A percentile compares a stretch with the other conserved stretches of the same genome.
phyloP scores from a whole-genome alignment of 2,888 invertebrate genomes.

The Conomelus anceps region DNA sequence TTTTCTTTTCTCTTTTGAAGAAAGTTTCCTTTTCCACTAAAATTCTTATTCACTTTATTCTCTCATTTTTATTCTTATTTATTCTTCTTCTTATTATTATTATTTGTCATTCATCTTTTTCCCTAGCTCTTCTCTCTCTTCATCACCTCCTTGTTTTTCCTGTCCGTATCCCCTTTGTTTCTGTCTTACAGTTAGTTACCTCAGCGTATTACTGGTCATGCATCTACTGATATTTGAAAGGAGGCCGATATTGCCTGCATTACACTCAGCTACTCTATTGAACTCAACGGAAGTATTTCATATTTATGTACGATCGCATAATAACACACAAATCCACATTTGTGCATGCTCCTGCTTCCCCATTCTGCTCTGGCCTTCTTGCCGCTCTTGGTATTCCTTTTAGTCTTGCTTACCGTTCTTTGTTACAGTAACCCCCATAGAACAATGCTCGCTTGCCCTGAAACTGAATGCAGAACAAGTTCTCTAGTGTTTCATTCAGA shows the following conservation, averaged over 20 bases:
- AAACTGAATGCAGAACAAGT: neutral
- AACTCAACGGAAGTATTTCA: neutral
- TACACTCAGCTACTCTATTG: neutral
- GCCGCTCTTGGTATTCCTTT: neutral
- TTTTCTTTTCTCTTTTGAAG: too few relatives aligned
- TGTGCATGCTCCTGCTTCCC: neutral
- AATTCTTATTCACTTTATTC: neutral
- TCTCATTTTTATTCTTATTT: neutral
- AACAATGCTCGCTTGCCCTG: neutral
- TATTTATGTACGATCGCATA: neutral
- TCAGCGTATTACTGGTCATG: neutral
- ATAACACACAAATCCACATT: neutral
- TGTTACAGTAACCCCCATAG: neutral
- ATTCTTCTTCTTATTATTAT: neutral
- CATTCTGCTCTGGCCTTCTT: neutral
- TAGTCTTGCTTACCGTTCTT: neutral
- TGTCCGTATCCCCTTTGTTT: neutral
- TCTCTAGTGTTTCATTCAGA: neutral
- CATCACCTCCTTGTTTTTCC: neutral
- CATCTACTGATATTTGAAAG: neutral
- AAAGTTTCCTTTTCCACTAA: too few relatives aligned
- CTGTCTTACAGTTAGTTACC: neutral
- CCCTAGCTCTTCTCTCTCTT: neutral
- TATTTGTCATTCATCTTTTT: neutral
- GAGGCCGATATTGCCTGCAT: neutral